These are phyloP conservation scores for Crotalus helleri DNA, from an alignment of 2,113 vertebrate genomes.

Conservation along the genomic window DNA sequence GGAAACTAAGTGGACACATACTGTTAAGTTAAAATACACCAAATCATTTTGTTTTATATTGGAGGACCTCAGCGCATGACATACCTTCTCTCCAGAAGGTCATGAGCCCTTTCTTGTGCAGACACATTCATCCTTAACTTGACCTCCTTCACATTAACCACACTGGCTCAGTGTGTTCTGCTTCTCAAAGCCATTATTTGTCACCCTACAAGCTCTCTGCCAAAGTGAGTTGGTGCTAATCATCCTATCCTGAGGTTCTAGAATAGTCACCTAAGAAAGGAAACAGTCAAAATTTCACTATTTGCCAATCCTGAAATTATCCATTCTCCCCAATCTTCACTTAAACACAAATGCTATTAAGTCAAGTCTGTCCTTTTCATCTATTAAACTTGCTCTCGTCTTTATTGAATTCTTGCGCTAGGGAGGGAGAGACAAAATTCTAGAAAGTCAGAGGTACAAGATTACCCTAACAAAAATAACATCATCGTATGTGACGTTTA, in stretches of 20 bases:
- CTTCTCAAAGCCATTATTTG: neutral
- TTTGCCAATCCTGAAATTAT: neutral
- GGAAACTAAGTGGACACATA: neutral
- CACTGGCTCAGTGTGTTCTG: neutral
- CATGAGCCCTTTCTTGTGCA: neutral
- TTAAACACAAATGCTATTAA: neutral
- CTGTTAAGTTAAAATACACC: neutral
- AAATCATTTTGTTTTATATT: neutral
- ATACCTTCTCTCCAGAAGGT: neutral
- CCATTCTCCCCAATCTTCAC: neutral
- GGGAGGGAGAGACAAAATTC: neutral
- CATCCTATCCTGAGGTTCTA: slow-evolving; percentile 1
- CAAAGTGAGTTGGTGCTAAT: slow-evolving; percentile 27
- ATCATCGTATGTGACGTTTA: neutral
- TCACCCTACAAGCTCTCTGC: neutral
- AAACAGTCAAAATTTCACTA: slow-evolving; percentile 46
- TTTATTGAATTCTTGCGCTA: neutral
- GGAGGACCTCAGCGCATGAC: neutral
- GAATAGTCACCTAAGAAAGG: slow-evolving; percentile 31
- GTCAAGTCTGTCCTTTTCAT: neutral
- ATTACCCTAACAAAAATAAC: neutral
- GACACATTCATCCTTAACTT: neutral
- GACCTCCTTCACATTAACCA: neutral
- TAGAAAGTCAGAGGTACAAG: neutral
- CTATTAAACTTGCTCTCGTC: slow-evolving; percentile 47